Percentiles rank a stretch among this genome's conserved stretches.
Evolutionary conservation across 2,113 vertebrate species (phyloP).

Genomic region (Sinosuthora webbiana): DNA sequence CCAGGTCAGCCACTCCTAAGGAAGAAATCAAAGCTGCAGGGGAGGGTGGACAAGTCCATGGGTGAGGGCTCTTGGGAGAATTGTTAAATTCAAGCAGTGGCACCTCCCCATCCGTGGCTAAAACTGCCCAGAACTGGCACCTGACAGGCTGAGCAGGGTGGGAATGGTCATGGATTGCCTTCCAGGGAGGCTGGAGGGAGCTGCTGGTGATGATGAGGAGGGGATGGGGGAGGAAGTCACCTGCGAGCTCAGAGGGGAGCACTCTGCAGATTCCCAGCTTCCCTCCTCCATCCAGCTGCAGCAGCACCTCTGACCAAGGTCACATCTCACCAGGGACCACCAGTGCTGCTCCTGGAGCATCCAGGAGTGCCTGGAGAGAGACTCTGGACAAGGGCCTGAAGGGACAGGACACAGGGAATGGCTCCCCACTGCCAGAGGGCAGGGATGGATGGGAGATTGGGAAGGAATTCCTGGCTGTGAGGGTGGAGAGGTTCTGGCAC

Average conservation of each 20-base stretch:
- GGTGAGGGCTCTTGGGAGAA: background rate
- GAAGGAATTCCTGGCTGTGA: rapidly evolving
- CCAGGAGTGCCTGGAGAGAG: background rate
- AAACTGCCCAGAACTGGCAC: background rate
- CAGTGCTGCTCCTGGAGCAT: background rate
- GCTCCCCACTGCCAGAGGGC: background rate
- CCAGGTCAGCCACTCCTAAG: background rate
- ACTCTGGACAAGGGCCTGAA: background rate
- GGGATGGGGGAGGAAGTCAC: background rate
- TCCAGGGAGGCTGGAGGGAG: background rate
- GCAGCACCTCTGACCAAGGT: background rate
- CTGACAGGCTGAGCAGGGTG: background rate
- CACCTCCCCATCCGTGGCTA: background rate
- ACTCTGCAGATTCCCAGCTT: background rate
- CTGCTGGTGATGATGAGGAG: background rate
- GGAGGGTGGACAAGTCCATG: background rate
- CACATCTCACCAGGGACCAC: background rate
- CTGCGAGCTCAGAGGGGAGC: background rate
- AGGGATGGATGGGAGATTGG: background rate
- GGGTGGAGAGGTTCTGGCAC: rapidly evolving
- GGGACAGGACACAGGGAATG: background rate
- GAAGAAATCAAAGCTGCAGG: background rate
- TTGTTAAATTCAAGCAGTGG: background rate
- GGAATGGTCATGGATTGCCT: background rate
- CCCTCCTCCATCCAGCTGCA: background rate